phyloP scores from a whole-genome alignment of 2,797 vertebrate genomes.

The Mus spretus region DNA sequence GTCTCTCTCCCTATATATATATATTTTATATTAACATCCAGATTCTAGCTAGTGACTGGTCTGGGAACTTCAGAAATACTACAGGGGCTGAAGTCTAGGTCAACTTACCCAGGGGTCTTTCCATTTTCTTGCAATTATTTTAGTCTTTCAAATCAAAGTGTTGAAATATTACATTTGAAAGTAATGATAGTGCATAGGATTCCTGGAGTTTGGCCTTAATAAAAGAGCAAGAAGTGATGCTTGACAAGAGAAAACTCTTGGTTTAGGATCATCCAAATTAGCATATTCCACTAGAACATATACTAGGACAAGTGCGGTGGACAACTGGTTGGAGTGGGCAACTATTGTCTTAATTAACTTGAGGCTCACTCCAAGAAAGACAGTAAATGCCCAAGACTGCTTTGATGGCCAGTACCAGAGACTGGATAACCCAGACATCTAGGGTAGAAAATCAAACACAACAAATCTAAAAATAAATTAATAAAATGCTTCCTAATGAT shows the following conservation, averaged over 20 bases:
- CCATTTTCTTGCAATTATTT: neutral
- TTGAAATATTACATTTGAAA: neutral
- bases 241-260: neutral
- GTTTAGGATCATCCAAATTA: too few relatives aligned
- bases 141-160: neutral
- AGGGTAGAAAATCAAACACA: neutral
- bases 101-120: fast-evolving
- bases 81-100: neutral
- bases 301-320: neutral
- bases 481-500: neutral
- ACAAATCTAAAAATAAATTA: neutral
- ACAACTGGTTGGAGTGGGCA: neutral
- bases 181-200: neutral
- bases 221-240: neutral
- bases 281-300: neutral
- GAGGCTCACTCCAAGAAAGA: neutral
- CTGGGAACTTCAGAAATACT: neutral
- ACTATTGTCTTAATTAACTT: neutral
- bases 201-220: neutral
- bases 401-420: too few relatives aligned
- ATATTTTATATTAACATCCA: neutral
- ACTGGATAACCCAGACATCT: neutral
- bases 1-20: too few relatives aligned
- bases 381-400: neutral
- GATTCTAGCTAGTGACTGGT: neutral